phyloP scores from a whole-genome alignment of 2,888 invertebrate species.

The Leucophenga montana region DNA sequence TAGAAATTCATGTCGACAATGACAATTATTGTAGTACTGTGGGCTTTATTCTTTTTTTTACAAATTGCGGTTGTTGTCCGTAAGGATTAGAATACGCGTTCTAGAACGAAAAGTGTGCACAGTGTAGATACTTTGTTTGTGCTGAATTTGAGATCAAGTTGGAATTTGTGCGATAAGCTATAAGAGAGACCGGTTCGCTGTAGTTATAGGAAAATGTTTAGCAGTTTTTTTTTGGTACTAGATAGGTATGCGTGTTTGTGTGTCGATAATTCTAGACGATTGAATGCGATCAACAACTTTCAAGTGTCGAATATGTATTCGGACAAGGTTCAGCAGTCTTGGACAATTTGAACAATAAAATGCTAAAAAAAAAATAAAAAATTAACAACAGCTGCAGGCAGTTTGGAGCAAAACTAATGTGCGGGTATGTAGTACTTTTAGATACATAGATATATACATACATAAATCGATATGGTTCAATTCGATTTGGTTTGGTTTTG shows the following conservation, averaged over 20 bases:
- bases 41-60: no score
- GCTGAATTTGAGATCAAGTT: neutral
- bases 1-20: constrained; percentile 17
- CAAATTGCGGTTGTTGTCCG: neutral
- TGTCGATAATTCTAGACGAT: no score
- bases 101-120: no score
- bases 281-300: constrained; percentile 19
- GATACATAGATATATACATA: neutral
- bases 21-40: neutral
- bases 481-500: neutral
- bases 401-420: constrained; percentile 10
- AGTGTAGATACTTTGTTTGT: no score
- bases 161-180: constrained; percentile 14
- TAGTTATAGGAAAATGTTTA: neutral
- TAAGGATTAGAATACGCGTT: constrained; percentile 2
- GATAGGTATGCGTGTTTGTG: no score
- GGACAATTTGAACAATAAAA: no score
- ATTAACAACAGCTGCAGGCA: constrained; percentile 21
- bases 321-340: no score
- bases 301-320: neutral
- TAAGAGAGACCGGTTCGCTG: neutral
- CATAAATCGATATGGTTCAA: neutral
- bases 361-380: no score
- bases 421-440: neutral
- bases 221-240: no score